These are phyloP conservation scores for Gymnosoma rotundatum DNA, from an alignment of 2,888 invertebrate species.

Conservation along the genomic window DNA sequence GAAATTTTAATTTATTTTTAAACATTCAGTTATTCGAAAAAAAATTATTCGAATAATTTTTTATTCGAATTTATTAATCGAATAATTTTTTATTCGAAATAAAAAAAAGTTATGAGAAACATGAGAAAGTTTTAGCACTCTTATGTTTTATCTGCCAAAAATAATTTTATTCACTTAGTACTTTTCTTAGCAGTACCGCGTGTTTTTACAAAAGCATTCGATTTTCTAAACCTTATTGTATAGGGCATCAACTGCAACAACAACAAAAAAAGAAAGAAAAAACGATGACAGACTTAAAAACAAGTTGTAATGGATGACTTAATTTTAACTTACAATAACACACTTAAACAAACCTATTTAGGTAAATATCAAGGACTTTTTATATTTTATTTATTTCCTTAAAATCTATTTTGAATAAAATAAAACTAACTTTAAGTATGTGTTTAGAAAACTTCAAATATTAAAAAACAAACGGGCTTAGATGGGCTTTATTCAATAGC, in stretches of 20 bases:
- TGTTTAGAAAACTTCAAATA: constrained; percentile 3
- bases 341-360: background rate
- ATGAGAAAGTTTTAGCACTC: too few relatives aligned
- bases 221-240: background rate
- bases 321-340: background rate
- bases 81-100: too few relatives aligned
- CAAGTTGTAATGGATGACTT: constrained; percentile 33
- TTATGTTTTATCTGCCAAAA: too few relatives aligned
- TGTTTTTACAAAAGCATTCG: background rate
- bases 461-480: constrained; percentile 44
- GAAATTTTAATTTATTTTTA: too few relatives aligned
- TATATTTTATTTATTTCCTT: constrained; percentile 5
- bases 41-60: too few relatives aligned
- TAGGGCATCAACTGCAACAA: constrained; percentile 11
- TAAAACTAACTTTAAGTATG: background rate
- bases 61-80: too few relatives aligned
- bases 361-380: constrained; percentile 3
- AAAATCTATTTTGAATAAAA: background rate
- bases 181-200: too few relatives aligned
- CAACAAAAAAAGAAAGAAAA: too few relatives aligned
- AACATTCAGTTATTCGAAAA: too few relatives aligned
- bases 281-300: constrained; percentile 9
- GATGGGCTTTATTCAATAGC: constrained; percentile 25
- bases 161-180: too few relatives aligned
- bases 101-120: too few relatives aligned